Percentiles rank a stretch among this genome's conserved stretches.
phyloP scores from a whole-genome alignment of 2,113 vertebrate species.

The Leptodactylus fuscus region DNA sequence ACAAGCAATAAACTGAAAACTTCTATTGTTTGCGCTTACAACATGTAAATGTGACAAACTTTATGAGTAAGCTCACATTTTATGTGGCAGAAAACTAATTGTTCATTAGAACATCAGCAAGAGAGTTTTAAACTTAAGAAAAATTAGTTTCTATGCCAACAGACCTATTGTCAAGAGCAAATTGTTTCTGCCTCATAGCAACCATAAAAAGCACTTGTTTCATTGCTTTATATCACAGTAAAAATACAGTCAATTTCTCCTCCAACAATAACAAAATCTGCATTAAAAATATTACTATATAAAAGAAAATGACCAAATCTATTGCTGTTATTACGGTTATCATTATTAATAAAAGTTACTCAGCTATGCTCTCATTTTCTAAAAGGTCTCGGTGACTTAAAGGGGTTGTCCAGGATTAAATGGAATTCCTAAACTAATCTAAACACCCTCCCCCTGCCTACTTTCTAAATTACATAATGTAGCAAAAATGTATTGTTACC shows the following conservation, averaged over 20 bases:
- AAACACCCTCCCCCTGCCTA: too few relatives aligned
- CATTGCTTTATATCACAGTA: conserved; percentile 35
- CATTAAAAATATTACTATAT: neutral
- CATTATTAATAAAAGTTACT: too few relatives aligned
- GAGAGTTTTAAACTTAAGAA: conserved; percentile 28
- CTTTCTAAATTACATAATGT: too few relatives aligned
- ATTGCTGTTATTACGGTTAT: too few relatives aligned
- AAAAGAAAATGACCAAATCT: too few relatives aligned
- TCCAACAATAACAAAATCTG: neutral
- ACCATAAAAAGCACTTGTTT: conserved; percentile 31
- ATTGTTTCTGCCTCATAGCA: conserved; percentile 48
- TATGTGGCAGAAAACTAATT: neutral
- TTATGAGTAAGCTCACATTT: conserved; percentile 7
- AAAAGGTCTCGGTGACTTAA: too few relatives aligned
- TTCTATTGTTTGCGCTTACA: neutral
- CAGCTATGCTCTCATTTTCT: too few relatives aligned
- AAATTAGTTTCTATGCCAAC: conserved; percentile 56
- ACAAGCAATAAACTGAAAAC: neutral
- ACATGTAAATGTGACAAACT: conserved; percentile 33
- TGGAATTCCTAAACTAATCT: too few relatives aligned
- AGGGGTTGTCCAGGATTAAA: too few relatives aligned
- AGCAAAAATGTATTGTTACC: too few relatives aligned
- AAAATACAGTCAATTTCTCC: conserved; percentile 1
- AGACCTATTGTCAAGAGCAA: conserved; percentile 45
- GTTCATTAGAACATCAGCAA: conserved; percentile 38